Evolutionary conservation across 2,888 invertebrate species (phyloP).

Genomic region (Troides aeacus): DNA sequence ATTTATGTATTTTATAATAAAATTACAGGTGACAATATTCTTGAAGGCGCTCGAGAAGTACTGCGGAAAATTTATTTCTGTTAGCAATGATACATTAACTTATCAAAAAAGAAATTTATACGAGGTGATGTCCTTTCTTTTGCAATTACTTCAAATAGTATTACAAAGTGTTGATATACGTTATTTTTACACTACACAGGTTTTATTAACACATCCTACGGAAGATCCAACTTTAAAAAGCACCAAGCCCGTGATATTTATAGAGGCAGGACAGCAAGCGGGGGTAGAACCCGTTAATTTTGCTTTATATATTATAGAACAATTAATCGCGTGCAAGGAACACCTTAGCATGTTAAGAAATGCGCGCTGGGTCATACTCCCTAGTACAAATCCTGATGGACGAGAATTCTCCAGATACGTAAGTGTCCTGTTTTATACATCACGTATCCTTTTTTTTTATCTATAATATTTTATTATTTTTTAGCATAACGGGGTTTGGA

Average conservation of each 20-base stretch:
- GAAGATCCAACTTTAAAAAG: slow-evolving; percentile 23
- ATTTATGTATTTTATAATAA: neutral
- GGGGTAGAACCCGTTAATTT: slow-evolving; percentile 53
- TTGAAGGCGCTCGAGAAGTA: slow-evolving; percentile 55
- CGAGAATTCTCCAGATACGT: slow-evolving; percentile 59
- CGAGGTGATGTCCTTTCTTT: slow-evolving; percentile 48
- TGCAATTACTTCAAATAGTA: neutral
- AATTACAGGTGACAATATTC: slow-evolving; percentile 57
- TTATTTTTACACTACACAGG: slow-evolving; percentile 1
- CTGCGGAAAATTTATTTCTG: slow-evolving; percentile 45
- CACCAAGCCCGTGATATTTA: slow-evolving; percentile 51
- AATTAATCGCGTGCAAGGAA: slow-evolving; percentile 62
- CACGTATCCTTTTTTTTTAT: neutral
- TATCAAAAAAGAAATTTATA: slow-evolving; percentile 57
- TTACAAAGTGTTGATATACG: neutral
- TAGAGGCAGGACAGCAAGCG: slow-evolving; percentile 66
- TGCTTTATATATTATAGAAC: slow-evolving; percentile 59
- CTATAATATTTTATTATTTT: no score
- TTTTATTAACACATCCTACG: slow-evolving; percentile 1
- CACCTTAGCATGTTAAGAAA: slow-evolving; percentile 49
- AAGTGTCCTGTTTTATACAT: slow-evolving; percentile 31
- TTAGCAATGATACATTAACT: slow-evolving; percentile 41
- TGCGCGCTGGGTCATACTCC: slow-evolving; percentile 62
- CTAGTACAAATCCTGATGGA: slow-evolving; percentile 66
- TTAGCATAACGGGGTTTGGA: slow-evolving; percentile 46